These are phyloP conservation scores for Hyalella azteca DNA, from an alignment of 2,888 invertebrate genomes.

Conservation along the genomic window DNA sequence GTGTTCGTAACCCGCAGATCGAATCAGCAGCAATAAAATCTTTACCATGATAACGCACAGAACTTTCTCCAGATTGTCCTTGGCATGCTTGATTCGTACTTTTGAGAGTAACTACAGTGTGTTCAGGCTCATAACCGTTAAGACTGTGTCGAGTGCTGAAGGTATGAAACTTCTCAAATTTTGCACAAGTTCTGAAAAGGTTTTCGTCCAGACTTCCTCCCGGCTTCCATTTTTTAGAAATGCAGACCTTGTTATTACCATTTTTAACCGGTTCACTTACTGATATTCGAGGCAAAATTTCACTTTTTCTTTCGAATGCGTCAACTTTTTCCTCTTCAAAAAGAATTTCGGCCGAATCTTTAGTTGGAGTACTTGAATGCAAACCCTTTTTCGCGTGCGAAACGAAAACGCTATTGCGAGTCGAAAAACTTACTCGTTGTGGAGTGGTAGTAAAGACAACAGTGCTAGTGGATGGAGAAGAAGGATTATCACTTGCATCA, in stretches of 20 bases:
- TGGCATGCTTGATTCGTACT: not conserved
- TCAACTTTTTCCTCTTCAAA: slow-evolving; percentile 19
- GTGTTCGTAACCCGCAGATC: not conserved
- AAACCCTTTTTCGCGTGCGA: not conserved
- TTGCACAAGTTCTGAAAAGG: not conserved
- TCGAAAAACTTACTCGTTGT: not conserved
- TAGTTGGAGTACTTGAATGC: not conserved
- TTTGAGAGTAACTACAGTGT: not conserved
- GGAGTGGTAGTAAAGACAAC: not conserved
- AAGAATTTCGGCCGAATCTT: not conserved
- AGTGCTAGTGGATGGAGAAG: not conserved
- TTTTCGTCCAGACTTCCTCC: slow-evolving; percentile 1
- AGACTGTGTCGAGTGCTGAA: not conserved
- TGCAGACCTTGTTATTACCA: not conserved
- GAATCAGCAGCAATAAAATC: too few species aligned
- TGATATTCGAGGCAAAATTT: too few species aligned
- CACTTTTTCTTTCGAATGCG: not conserved
- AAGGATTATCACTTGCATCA: too few species aligned
- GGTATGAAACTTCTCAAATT: not conserved
- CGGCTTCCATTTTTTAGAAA: not conserved
- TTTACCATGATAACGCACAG: too few species aligned
- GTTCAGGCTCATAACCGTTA: not conserved
- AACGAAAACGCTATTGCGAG: not conserved
- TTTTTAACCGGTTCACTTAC: too few species aligned
- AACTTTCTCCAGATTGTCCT: not conserved